Evolutionary conservation across 2,797 vertebrate species (phyloP).

Genomic region (Coregonus sp.): DNA sequence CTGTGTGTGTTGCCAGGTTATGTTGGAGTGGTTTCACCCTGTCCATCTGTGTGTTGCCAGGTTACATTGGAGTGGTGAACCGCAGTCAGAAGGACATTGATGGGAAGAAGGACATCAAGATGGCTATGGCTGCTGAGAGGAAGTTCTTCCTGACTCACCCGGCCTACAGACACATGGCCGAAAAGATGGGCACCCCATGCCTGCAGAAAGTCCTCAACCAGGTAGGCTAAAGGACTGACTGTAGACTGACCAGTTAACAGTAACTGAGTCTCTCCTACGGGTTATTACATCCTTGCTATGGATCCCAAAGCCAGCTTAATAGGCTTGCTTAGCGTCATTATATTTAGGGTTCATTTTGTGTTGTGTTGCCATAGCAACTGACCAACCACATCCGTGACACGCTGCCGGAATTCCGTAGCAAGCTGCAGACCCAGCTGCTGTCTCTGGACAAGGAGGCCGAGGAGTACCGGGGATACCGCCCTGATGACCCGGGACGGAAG

Average conservation of each 20-base stretch:
- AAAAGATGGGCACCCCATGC: constrained; percentile 85
- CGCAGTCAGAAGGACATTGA: constrained; percentile 93
- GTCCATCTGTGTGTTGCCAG: constrained; percentile 51
- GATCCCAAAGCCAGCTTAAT: constrained; percentile 4
- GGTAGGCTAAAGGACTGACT: constrained; percentile 65
- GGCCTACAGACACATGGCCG: constrained; percentile 83
- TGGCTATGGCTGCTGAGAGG: constrained; percentile 83
- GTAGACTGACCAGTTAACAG: neutral
- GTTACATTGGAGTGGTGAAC: constrained; percentile 89
- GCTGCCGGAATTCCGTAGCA: constrained; percentile 89
- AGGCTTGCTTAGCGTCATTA: neutral
- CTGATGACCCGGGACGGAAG: constrained; percentile 93
- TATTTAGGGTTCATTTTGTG: constrained; percentile 11
- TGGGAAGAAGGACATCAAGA: constrained; percentile 87
- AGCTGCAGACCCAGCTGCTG: constrained; percentile 91
- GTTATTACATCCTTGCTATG: neutral
- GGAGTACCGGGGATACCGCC: constrained; percentile 90
- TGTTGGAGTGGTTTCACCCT: too few species aligned
- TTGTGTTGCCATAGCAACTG: constrained; percentile 81
- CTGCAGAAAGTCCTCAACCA: constrained; percentile 86
- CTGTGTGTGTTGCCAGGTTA: too few species aligned
- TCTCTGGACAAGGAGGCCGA: constrained; percentile 94
- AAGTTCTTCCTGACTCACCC: constrained; percentile 87
- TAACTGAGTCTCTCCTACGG: neutral
- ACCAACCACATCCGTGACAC: constrained; percentile 97